Percentiles rank a stretch among this genome's conserved stretches.
Conservation (phyloP, 2,113 vertebrate species). For the Sorex fumeus region DNA sequence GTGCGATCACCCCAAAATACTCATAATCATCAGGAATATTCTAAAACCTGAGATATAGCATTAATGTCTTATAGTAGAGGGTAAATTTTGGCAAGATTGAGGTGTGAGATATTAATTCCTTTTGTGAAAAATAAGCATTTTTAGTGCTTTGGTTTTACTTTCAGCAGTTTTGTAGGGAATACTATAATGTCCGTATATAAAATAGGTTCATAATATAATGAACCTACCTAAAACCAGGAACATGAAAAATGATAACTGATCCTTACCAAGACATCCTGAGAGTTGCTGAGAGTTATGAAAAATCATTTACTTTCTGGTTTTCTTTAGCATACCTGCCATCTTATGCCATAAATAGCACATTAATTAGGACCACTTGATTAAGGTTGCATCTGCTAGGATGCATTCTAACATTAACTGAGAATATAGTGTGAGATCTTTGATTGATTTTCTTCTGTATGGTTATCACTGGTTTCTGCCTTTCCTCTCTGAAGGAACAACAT, state of each 20-base stretch:
- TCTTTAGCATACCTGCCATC: background rate
- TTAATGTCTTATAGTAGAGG: background rate
- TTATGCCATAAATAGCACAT: background rate
- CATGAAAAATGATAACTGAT: background rate
- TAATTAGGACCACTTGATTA: background rate
- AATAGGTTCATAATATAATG: no score
- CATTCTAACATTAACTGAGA: background rate
- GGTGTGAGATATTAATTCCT: conserved; percentile 22
- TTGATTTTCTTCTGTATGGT: background rate
- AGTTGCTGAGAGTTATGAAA: conserved; percentile 21
- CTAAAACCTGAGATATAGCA: background rate
- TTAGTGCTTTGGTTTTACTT: conserved; percentile 19
- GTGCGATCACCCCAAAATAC: background rate
- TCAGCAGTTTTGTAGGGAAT: background rate
- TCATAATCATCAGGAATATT: conserved; percentile 21
- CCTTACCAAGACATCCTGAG: background rate
- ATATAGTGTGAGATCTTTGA: background rate
- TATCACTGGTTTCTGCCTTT: background rate
- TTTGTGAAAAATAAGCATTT: conserved; percentile 56
- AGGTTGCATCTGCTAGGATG: background rate
- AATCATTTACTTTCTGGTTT: background rate
- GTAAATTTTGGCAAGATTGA: background rate
- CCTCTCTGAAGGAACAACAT: background rate
- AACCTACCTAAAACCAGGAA: background rate
- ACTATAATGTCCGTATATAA: conserved; percentile 16